Evolutionary conservation across 2,113 vertebrate genomes (phyloP).

Genomic region (Harpagus bidentatus): DNA sequence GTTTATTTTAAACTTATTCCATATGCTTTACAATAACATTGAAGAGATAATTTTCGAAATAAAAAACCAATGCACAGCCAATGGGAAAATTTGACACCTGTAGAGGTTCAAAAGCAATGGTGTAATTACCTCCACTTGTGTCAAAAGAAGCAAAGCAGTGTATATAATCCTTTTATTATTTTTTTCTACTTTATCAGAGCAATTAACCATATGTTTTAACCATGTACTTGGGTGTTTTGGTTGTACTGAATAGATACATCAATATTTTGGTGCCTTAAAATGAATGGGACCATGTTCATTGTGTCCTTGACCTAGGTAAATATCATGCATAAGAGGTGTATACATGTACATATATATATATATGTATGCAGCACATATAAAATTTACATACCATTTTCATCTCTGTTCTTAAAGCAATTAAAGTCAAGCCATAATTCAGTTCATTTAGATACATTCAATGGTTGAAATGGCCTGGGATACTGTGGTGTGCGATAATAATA

Average conservation of each 20-base stretch:
- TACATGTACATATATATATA: no score
- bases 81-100: background rate
- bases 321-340: background rate
- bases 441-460: background rate
- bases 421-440: background rate
- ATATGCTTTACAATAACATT: background rate
- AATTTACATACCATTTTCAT: background rate
- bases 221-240: background rate
- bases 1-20: background rate
- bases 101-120: background rate
- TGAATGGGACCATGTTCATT: background rate
- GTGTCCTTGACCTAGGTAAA: background rate
- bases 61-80: background rate
- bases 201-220: background rate
- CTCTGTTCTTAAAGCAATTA: background rate
- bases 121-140: background rate
- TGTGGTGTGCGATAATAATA: fast-evolving
- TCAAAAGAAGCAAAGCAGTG: background rate
- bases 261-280: background rate
- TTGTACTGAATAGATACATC: background rate
- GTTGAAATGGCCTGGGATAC: background rate
- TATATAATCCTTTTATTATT: background rate
- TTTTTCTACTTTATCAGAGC: background rate
- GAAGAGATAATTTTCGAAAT: background rate
- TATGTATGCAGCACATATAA: background rate